phyloP scores from a whole-genome alignment of 1,140 invertebrate genomes.

The Brachionus rotundiformis region DNA sequence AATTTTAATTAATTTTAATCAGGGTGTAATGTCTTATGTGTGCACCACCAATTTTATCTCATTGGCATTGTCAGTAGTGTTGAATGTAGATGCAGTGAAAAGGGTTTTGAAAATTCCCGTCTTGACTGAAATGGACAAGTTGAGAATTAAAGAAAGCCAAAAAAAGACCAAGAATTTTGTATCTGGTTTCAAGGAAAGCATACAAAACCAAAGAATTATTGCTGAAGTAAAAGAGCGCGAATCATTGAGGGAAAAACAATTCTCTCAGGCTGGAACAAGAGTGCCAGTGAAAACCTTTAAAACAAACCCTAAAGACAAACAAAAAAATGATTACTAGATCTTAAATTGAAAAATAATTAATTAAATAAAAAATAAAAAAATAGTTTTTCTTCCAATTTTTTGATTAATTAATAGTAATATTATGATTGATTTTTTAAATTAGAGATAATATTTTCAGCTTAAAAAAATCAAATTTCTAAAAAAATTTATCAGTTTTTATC shows the following conservation, averaged over 20 bases:
- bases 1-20: no score
- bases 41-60: slow-evolving; percentile 75
- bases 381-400: no score
- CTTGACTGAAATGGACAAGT: slow-evolving; percentile 67
- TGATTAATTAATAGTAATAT: no score
- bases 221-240: slow-evolving; percentile 75
- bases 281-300: slow-evolving; percentile 48
- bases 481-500: no score
- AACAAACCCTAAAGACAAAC: slow-evolving; percentile 19
- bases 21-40: slow-evolving; percentile 44
- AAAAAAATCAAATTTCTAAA: no score
- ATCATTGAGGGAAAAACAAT: slow-evolving; percentile 75
- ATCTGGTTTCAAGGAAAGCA: slow-evolving; percentile 19
- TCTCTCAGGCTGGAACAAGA: slow-evolving; percentile 73
- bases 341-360: no score
- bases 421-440: no score
- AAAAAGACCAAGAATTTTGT: slow-evolving; percentile 70
- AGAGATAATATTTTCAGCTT: no score
- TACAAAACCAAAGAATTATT: slow-evolving; percentile 78
- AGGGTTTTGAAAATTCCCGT: slow-evolving; percentile 77
- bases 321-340: background rate
- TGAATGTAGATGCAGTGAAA: slow-evolving; percentile 75
- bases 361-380: slow-evolving; percentile 43
- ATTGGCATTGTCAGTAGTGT: slow-evolving; percentile 75
- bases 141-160: slow-evolving; percentile 66